Evolutionary conservation across 2,888 invertebrate species (phyloP).

Genomic region (Morpho deidamia): DNA sequence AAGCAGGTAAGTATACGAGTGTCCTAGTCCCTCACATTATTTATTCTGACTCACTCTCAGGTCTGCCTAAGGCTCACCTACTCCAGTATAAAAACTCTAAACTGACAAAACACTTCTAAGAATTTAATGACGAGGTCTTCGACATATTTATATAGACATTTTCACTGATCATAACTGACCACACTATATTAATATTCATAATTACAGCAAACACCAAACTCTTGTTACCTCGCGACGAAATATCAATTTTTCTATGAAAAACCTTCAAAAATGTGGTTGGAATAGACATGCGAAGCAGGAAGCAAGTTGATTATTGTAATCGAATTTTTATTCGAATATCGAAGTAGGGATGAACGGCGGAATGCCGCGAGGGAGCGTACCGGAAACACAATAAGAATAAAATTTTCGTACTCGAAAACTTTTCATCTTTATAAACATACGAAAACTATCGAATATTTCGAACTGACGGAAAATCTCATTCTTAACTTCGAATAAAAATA

Average conservation of each 20-base stretch:
- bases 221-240: background rate
- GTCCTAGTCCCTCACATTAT: no score
- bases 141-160: no score
- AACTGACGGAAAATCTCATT: no score
- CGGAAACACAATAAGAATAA: background rate
- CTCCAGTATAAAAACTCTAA: no score
- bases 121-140: no score
- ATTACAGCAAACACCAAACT: no score
- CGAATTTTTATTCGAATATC: background rate
- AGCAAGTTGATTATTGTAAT: conserved; percentile 1
- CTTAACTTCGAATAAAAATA: no score
- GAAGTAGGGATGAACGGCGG: background rate
- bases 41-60: no score
- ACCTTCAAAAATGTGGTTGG: background rate
- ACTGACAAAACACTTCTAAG: no score
- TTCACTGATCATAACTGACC: background rate
- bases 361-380: background rate
- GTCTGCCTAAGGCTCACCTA: no score
- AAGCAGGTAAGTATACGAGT: no score
- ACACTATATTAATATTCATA: background rate
- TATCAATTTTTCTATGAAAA: background rate
- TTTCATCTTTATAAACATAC: background rate
- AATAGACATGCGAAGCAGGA: background rate
- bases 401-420: background rate
- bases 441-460: no score